phyloP scores from a whole-genome alignment of 2,113 vertebrate genomes.

The Rafetus swinhoei region DNA sequence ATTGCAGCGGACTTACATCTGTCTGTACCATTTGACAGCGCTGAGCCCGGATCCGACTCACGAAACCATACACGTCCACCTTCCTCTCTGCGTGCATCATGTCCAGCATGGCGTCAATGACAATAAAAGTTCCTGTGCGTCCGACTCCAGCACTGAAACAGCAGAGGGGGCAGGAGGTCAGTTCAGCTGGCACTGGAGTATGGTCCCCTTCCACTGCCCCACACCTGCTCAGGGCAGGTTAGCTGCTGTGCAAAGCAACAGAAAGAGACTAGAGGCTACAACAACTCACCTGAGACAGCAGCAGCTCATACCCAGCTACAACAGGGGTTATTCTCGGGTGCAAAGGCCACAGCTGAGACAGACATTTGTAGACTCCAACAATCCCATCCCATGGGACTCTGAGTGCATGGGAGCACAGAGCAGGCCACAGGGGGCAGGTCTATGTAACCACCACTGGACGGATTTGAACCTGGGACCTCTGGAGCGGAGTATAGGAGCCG shows the following conservation, averaged over 20 bases:
- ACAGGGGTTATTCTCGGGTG: not conserved
- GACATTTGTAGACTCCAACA: accelerated
- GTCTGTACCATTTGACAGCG: conserved; percentile 99
- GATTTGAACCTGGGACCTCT: too few species aligned
- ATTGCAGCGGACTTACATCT: conserved; percentile 83
- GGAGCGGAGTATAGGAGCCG: too few species aligned
- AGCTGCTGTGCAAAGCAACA: not conserved
- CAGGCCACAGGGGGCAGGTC: not conserved
- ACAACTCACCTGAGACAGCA: not conserved
- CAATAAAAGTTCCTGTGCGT: conserved; percentile 95
- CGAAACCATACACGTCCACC: conserved; percentile 96
- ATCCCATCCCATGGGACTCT: not conserved
- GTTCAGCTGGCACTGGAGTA: not conserved
- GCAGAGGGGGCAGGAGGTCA: not conserved
- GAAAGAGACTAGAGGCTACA: not conserved
- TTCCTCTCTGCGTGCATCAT: conserved; percentile 97
- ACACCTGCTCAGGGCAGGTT: not conserved
- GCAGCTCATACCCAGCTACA: not conserved
- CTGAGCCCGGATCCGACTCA: conserved; percentile 95
- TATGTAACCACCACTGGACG: too few species aligned
- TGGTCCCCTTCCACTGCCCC: not conserved
- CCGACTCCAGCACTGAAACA: conserved; percentile 91
- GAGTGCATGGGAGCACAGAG: not conserved
- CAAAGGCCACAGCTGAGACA: accelerated
- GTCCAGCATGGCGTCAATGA: conserved; percentile 99